Evolutionary conservation across 1,140 invertebrate genomes (phyloP).

Genomic region (Ladona fulva): DNA sequence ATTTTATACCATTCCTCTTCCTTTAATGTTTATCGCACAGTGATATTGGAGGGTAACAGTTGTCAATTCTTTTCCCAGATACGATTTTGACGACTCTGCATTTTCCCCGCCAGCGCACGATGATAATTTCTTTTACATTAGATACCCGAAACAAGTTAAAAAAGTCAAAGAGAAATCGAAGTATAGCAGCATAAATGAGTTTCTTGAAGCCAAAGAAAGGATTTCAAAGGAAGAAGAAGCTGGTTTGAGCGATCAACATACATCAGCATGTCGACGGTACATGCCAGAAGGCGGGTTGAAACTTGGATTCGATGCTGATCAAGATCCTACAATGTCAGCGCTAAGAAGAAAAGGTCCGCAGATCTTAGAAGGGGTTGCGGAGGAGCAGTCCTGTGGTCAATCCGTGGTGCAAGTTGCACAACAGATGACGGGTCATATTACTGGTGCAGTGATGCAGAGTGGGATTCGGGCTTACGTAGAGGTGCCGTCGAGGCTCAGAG

Average conservation of each 20-base stretch:
- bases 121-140: constrained; percentile 58
- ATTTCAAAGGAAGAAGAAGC: neutral
- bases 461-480: neutral
- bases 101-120: constrained; percentile 60
- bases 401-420: constrained; percentile 62
- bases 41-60: no score
- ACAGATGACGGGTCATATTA: constrained; percentile 47
- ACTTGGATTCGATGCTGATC: neutral
- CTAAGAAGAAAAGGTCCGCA: neutral
- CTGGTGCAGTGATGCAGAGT: constrained; percentile 27
- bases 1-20: no score
- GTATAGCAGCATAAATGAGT: constrained; percentile 9
- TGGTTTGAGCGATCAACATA: constrained; percentile 37
- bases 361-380: neutral
- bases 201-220: constrained; percentile 10
- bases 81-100: constrained; percentile 53
- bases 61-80: constrained; percentile 40
- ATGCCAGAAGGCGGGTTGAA: constrained; percentile 29
- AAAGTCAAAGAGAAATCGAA: neutral
- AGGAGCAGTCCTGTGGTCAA: constrained; percentile 45
- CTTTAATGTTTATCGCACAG: no score
- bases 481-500: constrained; percentile 25
- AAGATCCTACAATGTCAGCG: neutral
- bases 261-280: constrained; percentile 54
- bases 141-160: constrained; percentile 40